A percentile compares a stretch with the other conserved stretches of the same genome.
phyloP scores from a whole-genome alignment of 1,140 invertebrate species.

The Coptotermes formosanus region DNA sequence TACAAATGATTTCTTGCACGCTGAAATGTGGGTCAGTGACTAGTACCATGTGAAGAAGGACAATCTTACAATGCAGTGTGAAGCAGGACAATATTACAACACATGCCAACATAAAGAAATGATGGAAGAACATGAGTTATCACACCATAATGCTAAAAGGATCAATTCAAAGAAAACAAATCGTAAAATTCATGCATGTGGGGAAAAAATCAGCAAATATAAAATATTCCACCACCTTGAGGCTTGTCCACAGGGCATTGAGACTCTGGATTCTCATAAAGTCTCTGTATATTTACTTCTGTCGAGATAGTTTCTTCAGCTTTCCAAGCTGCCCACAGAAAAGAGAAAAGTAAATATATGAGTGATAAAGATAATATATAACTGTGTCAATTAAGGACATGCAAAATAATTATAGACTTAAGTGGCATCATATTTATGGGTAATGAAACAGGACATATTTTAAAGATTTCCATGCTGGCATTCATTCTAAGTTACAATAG shows the following conservation, averaged over 20 bases:
- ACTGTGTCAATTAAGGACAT: too few relatives aligned
- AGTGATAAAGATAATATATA: background rate
- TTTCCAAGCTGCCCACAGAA: slow-evolving; percentile 1
- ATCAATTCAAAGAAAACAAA: background rate
- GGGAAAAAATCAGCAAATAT: background rate
- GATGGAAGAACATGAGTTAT: background rate
- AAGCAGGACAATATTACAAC: too few relatives aligned
- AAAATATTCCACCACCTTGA: background rate
- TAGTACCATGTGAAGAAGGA: too few relatives aligned
- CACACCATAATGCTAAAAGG: background rate
- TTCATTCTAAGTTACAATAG: too few relatives aligned
- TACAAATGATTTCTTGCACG: too few relatives aligned
- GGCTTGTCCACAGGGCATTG: background rate
- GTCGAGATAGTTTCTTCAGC: background rate
- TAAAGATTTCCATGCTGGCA: too few relatives aligned
- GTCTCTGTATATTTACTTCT: background rate
- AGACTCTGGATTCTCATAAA: background rate
- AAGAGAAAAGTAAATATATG: background rate
- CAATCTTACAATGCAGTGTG: too few relatives aligned
- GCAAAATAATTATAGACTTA: too few relatives aligned
- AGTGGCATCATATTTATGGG: too few relatives aligned
- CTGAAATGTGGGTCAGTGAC: too few relatives aligned
- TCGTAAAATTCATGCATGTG: background rate
- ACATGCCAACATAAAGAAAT: too few relatives aligned
- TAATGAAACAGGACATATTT: too few relatives aligned